phyloP scores from a whole-genome alignment of 2,113 vertebrate species.

The Pituophis catenifer region DNA sequence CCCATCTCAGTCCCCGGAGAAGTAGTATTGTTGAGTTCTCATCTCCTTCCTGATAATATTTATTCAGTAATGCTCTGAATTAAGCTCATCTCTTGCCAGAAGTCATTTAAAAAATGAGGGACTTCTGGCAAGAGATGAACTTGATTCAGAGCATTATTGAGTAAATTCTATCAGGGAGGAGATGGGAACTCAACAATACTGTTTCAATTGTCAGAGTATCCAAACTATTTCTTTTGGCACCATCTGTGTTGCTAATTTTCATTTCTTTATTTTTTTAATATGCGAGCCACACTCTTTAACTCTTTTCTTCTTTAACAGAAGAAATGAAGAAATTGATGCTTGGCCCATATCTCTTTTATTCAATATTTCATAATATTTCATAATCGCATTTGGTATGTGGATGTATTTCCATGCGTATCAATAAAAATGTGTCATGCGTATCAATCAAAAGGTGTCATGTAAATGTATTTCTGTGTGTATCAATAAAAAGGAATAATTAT shows the following conservation, averaged over 20 bases:
- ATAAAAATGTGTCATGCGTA: neutral
- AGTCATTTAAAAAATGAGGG: neutral
- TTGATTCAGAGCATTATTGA: neutral
- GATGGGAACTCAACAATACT: neutral
- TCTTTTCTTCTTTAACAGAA: neutral
- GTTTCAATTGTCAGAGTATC: neutral
- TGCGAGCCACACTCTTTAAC: neutral
- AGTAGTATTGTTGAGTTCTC: neutral
- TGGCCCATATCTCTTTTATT: neutral
- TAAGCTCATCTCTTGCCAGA: neutral
- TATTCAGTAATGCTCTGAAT: neutral
- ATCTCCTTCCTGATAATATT: neutral
- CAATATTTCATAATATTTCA: neutral
- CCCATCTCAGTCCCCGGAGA: neutral
- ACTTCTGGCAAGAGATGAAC: neutral
- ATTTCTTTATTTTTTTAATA: neutral
- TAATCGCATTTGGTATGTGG: neutral
- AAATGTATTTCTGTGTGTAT: neutral
- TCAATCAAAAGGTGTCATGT: neutral
- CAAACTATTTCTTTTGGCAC: neutral
- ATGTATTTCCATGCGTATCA: neutral
- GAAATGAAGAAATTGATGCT: neutral
- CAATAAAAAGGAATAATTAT: neutral
- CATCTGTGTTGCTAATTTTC: neutral
- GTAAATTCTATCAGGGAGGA: neutral